Conservation (phyloP, 2,797 vertebrate genomes). For the Limnodromus scolopaceus region DNA sequence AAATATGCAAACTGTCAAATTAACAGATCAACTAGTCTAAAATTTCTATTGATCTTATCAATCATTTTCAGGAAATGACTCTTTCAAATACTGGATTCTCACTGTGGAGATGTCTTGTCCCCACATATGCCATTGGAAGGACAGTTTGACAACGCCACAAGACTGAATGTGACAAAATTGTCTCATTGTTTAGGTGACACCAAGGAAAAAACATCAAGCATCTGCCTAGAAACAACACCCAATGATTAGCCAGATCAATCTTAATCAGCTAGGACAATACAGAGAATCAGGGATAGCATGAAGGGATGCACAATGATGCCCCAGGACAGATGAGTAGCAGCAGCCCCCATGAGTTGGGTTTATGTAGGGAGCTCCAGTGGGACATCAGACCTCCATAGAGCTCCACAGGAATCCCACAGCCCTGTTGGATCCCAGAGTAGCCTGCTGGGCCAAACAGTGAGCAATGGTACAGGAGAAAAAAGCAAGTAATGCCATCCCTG, state of each 20-base stretch:
- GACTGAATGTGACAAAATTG: not conserved
- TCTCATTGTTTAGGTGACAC: not conserved
- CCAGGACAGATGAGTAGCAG: not conserved
- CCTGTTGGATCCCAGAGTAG: rapidly evolving
- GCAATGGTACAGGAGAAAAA: not conserved
- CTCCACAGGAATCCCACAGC: not conserved
- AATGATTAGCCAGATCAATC: not conserved
- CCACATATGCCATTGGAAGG: not conserved
- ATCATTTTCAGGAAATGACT: not conserved
- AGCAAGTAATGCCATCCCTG: not conserved
- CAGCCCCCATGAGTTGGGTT: not conserved
- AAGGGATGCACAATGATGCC: not conserved
- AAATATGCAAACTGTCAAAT: not conserved
- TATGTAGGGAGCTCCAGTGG: not conserved
- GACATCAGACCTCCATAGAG: not conserved
- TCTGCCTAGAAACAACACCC: not conserved
- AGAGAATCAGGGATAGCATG: not conserved
- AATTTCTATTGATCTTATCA: not conserved
- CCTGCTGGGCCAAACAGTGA: not conserved
- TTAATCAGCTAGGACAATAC: not conserved
- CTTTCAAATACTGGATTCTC: not conserved
- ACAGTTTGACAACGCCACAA: not conserved
- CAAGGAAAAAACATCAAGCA: not conserved
- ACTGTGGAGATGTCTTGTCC: rapidly evolving
- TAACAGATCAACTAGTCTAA: not conserved